phyloP scores from a whole-genome alignment of 2,888 invertebrate genomes.

The Sympetrum striolatum region DNA sequence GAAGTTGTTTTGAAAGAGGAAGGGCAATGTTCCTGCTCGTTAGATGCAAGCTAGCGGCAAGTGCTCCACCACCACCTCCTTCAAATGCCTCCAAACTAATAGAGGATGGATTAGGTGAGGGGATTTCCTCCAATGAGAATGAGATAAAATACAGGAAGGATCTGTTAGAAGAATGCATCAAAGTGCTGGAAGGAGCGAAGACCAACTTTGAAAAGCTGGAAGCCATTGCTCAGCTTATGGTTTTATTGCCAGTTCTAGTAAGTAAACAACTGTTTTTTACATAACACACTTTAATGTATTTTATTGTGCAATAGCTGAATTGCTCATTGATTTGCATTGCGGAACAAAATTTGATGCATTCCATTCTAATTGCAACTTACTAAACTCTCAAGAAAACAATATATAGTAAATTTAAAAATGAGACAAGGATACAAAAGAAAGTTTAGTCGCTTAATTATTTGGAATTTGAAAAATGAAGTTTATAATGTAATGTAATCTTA shows the following conservation, averaged over 20 bases:
- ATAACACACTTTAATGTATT: too few species aligned
- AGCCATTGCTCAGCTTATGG: slow-evolving; percentile 77
- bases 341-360: too few species aligned
- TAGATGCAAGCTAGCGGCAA: slow-evolving; percentile 77
- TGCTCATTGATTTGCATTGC: too few species aligned
- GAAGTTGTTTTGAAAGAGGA: slow-evolving; percentile 81
- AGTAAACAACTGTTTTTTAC: slow-evolving; percentile 47
- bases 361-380: too few species aligned
- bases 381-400: too few species aligned
- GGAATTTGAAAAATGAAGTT: too few species aligned
- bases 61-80: slow-evolving; percentile 56
- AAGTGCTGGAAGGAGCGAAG: slow-evolving; percentile 71
- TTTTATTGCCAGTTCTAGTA: slow-evolving; percentile 75
- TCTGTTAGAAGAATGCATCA: slow-evolving; percentile 66
- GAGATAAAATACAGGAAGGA: slow-evolving; percentile 61
- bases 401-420: too few species aligned
- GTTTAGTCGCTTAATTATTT: too few species aligned
- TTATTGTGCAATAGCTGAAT: too few species aligned
- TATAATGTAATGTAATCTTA: too few species aligned
- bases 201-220: slow-evolving; percentile 76
- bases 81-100: background rate
- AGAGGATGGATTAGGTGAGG: background rate
- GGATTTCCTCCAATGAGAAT: slow-evolving; percentile 47
- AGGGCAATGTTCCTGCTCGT: slow-evolving; percentile 78
- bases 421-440: too few species aligned